Percentiles rank a stretch among this genome's conserved stretches.
These are phyloP conservation scores for Aplochiton taeniatus DNA, from an alignment of 2,797 vertebrate genomes.

Conservation along the genomic window DNA sequence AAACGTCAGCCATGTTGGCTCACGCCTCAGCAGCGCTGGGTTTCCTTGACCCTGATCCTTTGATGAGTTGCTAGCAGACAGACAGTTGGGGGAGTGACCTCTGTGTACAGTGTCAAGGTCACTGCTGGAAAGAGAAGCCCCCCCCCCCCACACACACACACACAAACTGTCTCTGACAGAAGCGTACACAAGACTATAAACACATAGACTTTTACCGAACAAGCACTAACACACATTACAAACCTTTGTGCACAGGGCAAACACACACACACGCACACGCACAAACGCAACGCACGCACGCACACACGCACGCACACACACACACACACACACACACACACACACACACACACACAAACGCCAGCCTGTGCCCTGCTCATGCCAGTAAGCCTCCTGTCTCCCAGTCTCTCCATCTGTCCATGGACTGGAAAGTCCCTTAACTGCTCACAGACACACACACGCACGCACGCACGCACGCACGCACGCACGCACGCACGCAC, in stretches of 20 bases:
- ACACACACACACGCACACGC: slow-evolving; percentile 33
- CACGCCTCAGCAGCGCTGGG: slow-evolving; percentile 39
- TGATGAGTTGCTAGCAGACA: slow-evolving; percentile 57
- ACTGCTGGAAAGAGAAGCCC: slow-evolving; percentile 62
- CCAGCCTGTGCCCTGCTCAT: slow-evolving; percentile 70
- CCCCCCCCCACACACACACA: slow-evolving; percentile 38
- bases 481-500: slow-evolving; percentile 19
- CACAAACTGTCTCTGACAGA: slow-evolving; percentile 45
- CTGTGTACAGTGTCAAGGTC: slow-evolving; percentile 73
- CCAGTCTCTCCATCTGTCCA: slow-evolving; percentile 82
- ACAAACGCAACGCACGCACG: slow-evolving; percentile 40
- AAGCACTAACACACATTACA: slow-evolving; percentile 19
- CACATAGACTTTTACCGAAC: neutral
- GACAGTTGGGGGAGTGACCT: slow-evolving; percentile 75
- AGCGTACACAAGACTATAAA: slow-evolving; percentile 13
- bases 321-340: slow-evolving; percentile 33
- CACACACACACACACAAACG: slow-evolving; percentile 42
- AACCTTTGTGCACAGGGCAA: slow-evolving; percentile 36
- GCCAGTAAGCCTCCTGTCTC: slow-evolving; percentile 81
- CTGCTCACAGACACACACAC: slow-evolving; percentile 30
- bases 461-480: slow-evolving; percentile 8
- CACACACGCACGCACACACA: slow-evolving; percentile 24
- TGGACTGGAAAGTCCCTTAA: slow-evolving; percentile 74
- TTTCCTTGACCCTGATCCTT: slow-evolving; percentile 55
- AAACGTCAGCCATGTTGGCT: slow-evolving; percentile 44